phyloP scores from a whole-genome alignment of 92 coral and sea anemone genomes.

The Parazoanthus atlanticus region DNA sequence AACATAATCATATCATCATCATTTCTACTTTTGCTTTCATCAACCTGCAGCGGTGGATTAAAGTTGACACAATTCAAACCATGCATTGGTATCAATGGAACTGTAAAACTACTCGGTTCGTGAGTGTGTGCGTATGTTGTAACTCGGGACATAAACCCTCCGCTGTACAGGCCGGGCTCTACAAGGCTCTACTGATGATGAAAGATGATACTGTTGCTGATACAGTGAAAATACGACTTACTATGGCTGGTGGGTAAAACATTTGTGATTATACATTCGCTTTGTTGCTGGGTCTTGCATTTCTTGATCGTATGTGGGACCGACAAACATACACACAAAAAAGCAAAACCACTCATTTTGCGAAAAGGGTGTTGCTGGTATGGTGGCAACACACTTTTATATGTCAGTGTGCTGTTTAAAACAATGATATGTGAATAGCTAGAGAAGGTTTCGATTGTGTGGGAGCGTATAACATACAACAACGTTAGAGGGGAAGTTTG shows the following conservation, averaged over 20 bases:
- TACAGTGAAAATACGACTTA: slow-evolving; percentile 37
- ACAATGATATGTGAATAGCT: too few species aligned
- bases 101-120: slow-evolving; percentile 31
- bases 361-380: too few species aligned
- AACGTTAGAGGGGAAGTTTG: too few species aligned
- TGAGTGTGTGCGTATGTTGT: slow-evolving; percentile 21
- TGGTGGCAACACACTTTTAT: too few species aligned
- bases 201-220: slow-evolving; percentile 38
- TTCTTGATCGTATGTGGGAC: background rate
- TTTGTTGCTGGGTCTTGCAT: background rate
- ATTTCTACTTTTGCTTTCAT: background rate
- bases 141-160: background rate
- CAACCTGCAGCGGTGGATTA: slow-evolving; percentile 23
- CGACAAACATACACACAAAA: too few species aligned
- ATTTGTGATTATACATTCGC: background rate
- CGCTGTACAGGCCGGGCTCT: slow-evolving; percentile 16
- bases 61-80: background rate
- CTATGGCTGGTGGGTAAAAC: slow-evolving; percentile 8
- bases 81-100: background rate
- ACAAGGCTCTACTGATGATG: slow-evolving; percentile 34
- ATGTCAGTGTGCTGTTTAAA: too few species aligned
- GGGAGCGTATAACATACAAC: too few species aligned
- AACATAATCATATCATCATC: background rate
- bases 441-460: too few species aligned
- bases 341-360: too few species aligned